Evolutionary conservation across 1,140 invertebrate genomes (phyloP).

Genomic region (Myzus persicae): DNA sequence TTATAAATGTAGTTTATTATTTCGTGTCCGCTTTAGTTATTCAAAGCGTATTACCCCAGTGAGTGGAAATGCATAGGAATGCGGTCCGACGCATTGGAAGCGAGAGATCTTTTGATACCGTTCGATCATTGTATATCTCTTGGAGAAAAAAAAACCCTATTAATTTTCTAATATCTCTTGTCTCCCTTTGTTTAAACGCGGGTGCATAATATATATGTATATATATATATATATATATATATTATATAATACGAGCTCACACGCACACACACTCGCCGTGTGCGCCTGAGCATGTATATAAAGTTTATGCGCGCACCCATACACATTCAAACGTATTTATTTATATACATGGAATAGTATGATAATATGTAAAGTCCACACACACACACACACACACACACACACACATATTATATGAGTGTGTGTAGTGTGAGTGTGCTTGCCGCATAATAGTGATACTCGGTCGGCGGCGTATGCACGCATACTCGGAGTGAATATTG

Average conservation of each 20-base stretch:
- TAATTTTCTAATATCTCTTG: slow-evolving; percentile 38
- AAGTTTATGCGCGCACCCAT: neutral
- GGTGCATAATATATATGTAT: neutral
- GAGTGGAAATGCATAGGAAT: slow-evolving; percentile 32
- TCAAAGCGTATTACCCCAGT: slow-evolving; percentile 31
- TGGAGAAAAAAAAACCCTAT: slow-evolving; percentile 21
- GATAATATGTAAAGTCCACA: neutral
- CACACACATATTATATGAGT: too few species aligned
- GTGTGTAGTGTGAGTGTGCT: neutral
- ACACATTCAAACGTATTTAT: neutral
- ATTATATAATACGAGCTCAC: neutral
- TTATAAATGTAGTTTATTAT: slow-evolving; percentile 3
- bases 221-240: neutral
- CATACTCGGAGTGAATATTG: neutral
- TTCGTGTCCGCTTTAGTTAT: slow-evolving; percentile 27
- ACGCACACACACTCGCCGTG: neutral
- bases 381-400: neutral
- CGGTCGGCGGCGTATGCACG: too few species aligned
- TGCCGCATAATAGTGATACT: too few species aligned
- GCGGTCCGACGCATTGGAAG: slow-evolving; percentile 37
- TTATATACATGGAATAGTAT: neutral
- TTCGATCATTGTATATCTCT: slow-evolving; percentile 26
- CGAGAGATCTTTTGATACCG: slow-evolving; percentile 35
- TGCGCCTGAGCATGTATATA: neutral
- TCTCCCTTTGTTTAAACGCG: slow-evolving; percentile 33